Evolutionary conservation across 2,797 vertebrate species (phyloP), one percentile per base, ranked within the genome.

Genomic region (Aplochiton taeniatus): DNA sequence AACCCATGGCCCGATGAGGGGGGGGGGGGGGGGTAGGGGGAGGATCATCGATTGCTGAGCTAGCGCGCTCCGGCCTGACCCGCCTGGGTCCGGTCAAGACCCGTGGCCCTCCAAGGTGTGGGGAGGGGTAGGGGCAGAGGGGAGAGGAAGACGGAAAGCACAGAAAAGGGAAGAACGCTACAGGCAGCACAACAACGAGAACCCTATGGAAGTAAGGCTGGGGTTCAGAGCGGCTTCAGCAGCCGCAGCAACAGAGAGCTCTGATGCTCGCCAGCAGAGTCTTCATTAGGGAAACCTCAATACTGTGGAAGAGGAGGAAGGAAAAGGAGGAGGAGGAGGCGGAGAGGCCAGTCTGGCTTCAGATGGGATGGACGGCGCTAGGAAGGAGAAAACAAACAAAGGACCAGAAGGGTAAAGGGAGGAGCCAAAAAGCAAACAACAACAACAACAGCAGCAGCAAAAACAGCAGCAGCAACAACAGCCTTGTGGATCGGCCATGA

Each of bases 21-120:
- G 31, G 31, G 6, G 31, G 31, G 31, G 2, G 31, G 3, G 3
- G 31, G 41, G 31, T 58, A 16, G 56, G 51, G 58, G 63, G 63
- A 66, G 52, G 14, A 47, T 52, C 69, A 72, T 72, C 31, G 69
- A 72, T 66, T 50, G 63, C 63, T 52, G 52, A 72, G 53, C 52
- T 43, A 44, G 58, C 69, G 61, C 31, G 31, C 3, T 31, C n/a
- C n/a, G 49, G 46, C 52, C 18, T 50, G 58, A 14, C 11, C 52
- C 10, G 31, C 43, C 17, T 45, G 53, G 59, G 65, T 60, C 63
- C 16, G 71, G 31, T 18, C 20, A n/a, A 56, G 48, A 42, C 46
- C 31, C 44, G 52, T 31, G 44, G 57, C 43, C 58, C 0, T 0
- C 47, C 20, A n/a, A 41, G 50, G 16, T 4, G 50, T 6, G 16